Percentiles rank a stretch among this genome's conserved stretches.
Evolutionary conservation across 1,140 invertebrate genomes (phyloP).

Genomic region (Temnothorax nylanderi): DNA sequence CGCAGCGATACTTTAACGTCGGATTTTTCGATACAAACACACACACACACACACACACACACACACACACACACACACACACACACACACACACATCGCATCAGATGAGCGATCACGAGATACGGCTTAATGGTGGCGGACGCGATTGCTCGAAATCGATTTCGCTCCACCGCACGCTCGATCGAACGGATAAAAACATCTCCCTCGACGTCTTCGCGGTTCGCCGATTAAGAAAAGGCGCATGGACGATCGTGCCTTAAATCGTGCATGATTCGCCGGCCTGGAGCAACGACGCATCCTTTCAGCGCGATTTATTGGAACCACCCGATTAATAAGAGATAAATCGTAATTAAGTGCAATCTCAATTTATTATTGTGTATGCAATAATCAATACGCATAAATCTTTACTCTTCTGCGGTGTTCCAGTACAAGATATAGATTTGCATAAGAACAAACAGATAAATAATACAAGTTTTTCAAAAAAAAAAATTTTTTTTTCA

Average conservation of each 20-base stretch:
- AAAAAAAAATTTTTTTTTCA: background rate
- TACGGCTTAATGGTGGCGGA: conserved; percentile 40
- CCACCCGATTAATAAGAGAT: conserved; percentile 47
- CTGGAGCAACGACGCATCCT: conserved; percentile 43
- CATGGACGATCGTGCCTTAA: conserved; percentile 29
- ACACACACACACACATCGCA: background rate
- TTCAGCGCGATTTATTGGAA: conserved; percentile 54
- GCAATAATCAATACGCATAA: conserved; percentile 20
- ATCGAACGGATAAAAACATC: conserved; percentile 57
- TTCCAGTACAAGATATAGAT: background rate
- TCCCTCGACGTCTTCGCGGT: conserved; percentile 53
- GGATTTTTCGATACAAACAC: conserved; percentile 25
- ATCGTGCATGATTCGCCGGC: conserved; percentile 33
- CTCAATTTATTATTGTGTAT: conserved; percentile 52
- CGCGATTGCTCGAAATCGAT: conserved; percentile 54
- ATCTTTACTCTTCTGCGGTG: background rate
- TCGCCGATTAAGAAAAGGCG: conserved; percentile 59
- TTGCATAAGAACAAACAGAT: background rate
- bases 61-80: background rate
- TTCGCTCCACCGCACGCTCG: conserved; percentile 34
- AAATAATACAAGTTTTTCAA: background rate
- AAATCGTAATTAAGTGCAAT: conserved; percentile 53
- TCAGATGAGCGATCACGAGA: conserved; percentile 42
- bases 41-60: background rate
- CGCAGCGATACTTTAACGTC: background rate